phyloP scores from a whole-genome alignment of 2,797 vertebrate genomes.

The Alectoris magna region DNA sequence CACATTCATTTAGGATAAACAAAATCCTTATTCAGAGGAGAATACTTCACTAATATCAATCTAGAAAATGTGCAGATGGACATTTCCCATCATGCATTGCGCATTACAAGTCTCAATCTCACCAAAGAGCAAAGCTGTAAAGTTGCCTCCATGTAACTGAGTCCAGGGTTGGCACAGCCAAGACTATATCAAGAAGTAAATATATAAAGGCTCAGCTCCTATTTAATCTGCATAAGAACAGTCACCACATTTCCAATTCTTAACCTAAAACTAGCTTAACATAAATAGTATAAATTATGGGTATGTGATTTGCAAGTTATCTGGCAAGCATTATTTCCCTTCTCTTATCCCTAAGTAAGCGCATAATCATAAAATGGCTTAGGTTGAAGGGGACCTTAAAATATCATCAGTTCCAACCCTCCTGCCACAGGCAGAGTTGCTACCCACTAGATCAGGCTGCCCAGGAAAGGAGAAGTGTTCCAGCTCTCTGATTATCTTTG shows the following conservation, averaged over 20 bases:
- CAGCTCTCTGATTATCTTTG: too few relatives aligned
- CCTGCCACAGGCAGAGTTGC: too few relatives aligned
- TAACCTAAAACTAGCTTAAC: neutral
- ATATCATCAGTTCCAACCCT: too few relatives aligned
- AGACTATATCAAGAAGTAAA: neutral
- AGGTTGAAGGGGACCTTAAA: too few relatives aligned
- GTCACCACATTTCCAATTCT: neutral
- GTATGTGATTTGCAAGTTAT: neutral
- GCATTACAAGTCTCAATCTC: neutral
- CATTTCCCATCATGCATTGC: neutral
- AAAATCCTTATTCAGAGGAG: neutral
- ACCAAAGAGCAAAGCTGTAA: neutral
- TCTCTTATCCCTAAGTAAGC: neutral
- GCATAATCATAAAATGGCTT: too few relatives aligned
- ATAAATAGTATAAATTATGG: neutral
- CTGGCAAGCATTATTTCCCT: neutral
- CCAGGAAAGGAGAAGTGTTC: too few relatives aligned
- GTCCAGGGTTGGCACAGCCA: neutral
- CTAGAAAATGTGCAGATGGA: neutral
- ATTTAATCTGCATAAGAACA: neutral
- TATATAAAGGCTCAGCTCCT: neutral
- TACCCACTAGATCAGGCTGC: too few relatives aligned
- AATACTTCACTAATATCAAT: neutral
- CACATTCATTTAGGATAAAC: constrained; percentile 2
- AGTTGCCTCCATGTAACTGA: neutral